phyloP scores from a whole-genome alignment of 2,888 invertebrate genomes.

The Uloborus plumipes region DNA sequence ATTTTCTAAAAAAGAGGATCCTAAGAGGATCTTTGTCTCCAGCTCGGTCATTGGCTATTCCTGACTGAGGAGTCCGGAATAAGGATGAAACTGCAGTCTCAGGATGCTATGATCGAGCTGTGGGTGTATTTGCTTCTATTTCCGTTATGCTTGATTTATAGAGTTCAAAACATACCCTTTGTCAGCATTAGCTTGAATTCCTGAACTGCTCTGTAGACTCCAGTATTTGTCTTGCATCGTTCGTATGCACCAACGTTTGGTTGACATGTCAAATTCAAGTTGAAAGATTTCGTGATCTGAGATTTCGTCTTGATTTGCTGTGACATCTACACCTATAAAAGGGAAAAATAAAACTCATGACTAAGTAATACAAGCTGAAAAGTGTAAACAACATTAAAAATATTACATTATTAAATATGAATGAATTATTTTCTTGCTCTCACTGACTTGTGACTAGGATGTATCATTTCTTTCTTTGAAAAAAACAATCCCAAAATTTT shows the following conservation, averaged over 20 bases:
- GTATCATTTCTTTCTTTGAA: too few species aligned
- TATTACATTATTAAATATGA: neutral
- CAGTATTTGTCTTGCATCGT: slow-evolving; percentile 97
- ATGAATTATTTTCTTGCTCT: too few species aligned
- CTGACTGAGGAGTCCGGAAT: too few species aligned
- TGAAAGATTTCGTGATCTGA: slow-evolving; percentile 98
- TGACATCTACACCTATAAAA: slow-evolving; percentile 89
- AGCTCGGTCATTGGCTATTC: too few species aligned
- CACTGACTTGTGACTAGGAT: too few species aligned
- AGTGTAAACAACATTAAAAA: neutral
- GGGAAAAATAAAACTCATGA: neutral
- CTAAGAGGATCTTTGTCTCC: too few species aligned
- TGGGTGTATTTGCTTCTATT: too few species aligned
- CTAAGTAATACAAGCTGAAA: neutral
- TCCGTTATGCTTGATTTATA: too few species aligned
- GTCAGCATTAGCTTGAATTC: slow-evolving; percentile 92
- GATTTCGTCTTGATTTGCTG: slow-evolving; percentile 97
- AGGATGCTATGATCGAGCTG: too few species aligned
- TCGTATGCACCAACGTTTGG: slow-evolving; percentile 93
- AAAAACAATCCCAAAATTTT: too few species aligned
- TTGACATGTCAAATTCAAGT: slow-evolving; percentile 91
- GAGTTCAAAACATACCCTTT: slow-evolving; percentile 76
- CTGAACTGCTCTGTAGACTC: slow-evolving; percentile 92
- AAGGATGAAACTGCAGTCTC: too few species aligned
- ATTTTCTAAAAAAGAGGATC: too few species aligned